phyloP scores from a whole-genome alignment of 2,113 vertebrate species.

The Monopterus albus region DNA sequence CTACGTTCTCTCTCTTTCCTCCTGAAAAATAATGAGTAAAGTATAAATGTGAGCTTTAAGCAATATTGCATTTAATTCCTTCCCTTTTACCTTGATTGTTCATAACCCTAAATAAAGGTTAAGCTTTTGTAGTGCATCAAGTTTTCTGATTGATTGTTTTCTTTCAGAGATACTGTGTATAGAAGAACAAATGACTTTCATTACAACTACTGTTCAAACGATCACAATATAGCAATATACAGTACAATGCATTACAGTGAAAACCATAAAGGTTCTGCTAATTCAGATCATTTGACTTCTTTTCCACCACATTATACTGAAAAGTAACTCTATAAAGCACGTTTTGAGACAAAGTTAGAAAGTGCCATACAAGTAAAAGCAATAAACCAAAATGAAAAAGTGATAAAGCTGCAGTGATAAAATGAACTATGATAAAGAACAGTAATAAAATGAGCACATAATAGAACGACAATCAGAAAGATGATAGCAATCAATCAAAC shows the following conservation, averaged over 20 bases:
- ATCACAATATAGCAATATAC: not conserved
- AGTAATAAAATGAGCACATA: constrained; percentile 36
- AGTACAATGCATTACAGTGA: not conserved
- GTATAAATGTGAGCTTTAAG: not conserved
- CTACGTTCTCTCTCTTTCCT: not conserved
- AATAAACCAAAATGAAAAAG: constrained; percentile 47
- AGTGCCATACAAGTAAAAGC: constrained; percentile 24
- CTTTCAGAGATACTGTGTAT: not conserved
- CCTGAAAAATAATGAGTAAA: not conserved
- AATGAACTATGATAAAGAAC: constrained; percentile 6
- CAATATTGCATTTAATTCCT: not conserved
- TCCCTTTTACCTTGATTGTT: not conserved
- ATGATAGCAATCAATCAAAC: constrained; percentile 47
- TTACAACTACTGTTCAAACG: not conserved
- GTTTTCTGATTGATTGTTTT: not conserved
- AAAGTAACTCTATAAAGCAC: constrained; percentile 7
- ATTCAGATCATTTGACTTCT: not conserved
- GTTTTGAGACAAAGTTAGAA: constrained; percentile 11
- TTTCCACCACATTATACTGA: not conserved
- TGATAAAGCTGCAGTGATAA: constrained; percentile 28
- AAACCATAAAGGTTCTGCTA: no score
- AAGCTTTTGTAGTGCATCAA: not conserved
- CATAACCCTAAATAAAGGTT: not conserved
- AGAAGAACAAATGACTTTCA: not conserved
- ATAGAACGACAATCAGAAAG: constrained; percentile 38